Base-by-base conservation (phyloP, 2,888 invertebrate genomes). In the Nemotelus nigrinus region DNA sequence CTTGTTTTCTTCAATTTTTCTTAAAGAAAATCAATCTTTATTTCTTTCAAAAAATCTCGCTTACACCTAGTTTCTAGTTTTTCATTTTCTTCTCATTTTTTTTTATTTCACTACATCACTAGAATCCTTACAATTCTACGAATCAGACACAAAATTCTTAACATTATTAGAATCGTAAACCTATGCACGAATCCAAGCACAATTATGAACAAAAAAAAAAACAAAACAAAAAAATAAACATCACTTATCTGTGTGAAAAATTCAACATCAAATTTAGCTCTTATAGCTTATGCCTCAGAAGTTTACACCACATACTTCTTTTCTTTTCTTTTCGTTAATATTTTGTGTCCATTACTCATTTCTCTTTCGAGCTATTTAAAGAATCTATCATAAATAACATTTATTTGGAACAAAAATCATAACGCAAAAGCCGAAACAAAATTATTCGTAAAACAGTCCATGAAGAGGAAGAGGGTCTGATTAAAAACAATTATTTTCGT, bases 1-100 rank as follows among this genome's bases (percentile, higher is more conserved):
- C 55, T 47, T 43, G 43, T 74, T 55, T 74, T 74, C 63, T 74
- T 74, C 70, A 70, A 70, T 76, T 76, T 78, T 78, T 70, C 78
- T 76, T 78, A 76, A 77, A 78, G 78, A 77, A 78, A 78, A 77
- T 77, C 72, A 63, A 77, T 77, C 63, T 78, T 78, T 78, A 78
- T 78, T 78, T 65, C 68, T 77, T 78, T 68, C 72, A 72, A 78
- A 77, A 77, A 65, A 45, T 55, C 70, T 70, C 53, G 41, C 70
- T 70, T 70, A 70, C 43, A 70, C 43, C 70, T 70, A 70, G 55
- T 25, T 58, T 58, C n/a, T 47, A 3, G 43, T 72, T 72, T 58
- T 43, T 45, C 10, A 8, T 45, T 57, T 65, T 67, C 39, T 74
- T 78, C 47, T 63, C 60, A 43, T 43, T 75, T 76, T 76, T 76